Base-by-base conservation (phyloP, 2,113 vertebrate species). In the Pygathrix nemaeus region DNA sequence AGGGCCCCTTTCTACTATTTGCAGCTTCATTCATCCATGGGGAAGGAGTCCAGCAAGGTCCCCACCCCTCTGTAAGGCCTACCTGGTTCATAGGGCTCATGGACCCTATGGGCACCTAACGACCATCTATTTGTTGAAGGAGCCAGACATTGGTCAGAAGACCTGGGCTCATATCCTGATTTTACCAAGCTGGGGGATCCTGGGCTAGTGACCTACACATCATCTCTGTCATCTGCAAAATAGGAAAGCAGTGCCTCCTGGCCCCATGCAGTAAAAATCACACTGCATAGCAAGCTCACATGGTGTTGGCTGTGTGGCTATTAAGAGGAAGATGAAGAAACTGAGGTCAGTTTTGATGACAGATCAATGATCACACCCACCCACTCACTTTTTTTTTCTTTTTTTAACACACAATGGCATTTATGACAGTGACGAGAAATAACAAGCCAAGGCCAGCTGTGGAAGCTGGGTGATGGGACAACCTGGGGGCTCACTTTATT, bases 31-130 rank as follows among this genome's bases (percentile, higher is more conserved):
- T 68, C 32, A 35, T 75, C 14, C 23, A 1, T 5, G n/a, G 64
- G 50, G 50, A 76, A 75, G 80, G 27, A 32, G 85, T 35, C 48
- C 9, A 17, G 21, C 0, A 1, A 70, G 27, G 50, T n/a, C 9
- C 48, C 14, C 4, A 48, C 0, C 13, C 38, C 32, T 13, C 40
- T 50, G 5, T 0, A 27, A 92, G 45, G 61, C 23, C 50, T 3
- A 43, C 10, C 3, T n/a, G 38, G 45, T 30, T 95, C 64, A 5
- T 5, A 2, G 35, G 59, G 50, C 83, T 72, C 52, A 35, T 45
- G 50, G 23, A 57, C 13, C 35, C n/a, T 0, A 0, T 1, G 40
- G 32, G 30, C 1, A 13, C 30, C 38, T 84, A 11, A 1, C 0
- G 11, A 72, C 4, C 16, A 70, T 10, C 2, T 13, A 20, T 35